Conservation (phyloP, 2,797 vertebrate species). For the Pteropus rufus region DNA sequence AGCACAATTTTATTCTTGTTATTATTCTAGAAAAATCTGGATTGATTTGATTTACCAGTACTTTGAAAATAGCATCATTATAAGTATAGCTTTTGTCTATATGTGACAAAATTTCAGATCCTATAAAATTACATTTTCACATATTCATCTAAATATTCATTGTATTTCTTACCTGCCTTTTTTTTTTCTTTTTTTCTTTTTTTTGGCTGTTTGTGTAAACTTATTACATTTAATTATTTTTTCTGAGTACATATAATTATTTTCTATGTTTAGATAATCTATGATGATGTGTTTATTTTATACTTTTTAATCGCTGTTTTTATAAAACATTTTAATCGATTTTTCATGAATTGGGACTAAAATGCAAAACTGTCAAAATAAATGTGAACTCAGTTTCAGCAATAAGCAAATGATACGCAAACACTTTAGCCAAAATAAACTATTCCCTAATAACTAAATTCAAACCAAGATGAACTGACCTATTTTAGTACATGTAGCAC, state of each 20-base stretch:
- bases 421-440: not conserved
- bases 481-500: not conserved
- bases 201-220: not conserved
- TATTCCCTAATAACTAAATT: not conserved
- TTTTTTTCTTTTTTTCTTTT: not conserved
- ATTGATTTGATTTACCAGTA: not conserved
- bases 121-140: not conserved
- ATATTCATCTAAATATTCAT: not conserved
- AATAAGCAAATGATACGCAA: not conserved
- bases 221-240: not conserved
- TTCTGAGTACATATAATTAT: not conserved
- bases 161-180: not conserved
- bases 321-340: not conserved
- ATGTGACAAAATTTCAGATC: not conserved
- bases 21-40: not conserved
- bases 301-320: not conserved
- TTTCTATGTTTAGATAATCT: not conserved
- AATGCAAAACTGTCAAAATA: constrained; percentile 3
- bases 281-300: not conserved
- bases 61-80: not conserved
- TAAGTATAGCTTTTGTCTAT: not conserved
- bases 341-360: not conserved
- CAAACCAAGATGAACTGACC: not conserved
- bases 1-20: not conserved
- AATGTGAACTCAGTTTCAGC: not conserved